A percentile compares a stretch with the other conserved stretches of the same genome.
phyloP scores from a whole-genome alignment of 2,113 vertebrate species.

The Embiotoca jacksoni region DNA sequence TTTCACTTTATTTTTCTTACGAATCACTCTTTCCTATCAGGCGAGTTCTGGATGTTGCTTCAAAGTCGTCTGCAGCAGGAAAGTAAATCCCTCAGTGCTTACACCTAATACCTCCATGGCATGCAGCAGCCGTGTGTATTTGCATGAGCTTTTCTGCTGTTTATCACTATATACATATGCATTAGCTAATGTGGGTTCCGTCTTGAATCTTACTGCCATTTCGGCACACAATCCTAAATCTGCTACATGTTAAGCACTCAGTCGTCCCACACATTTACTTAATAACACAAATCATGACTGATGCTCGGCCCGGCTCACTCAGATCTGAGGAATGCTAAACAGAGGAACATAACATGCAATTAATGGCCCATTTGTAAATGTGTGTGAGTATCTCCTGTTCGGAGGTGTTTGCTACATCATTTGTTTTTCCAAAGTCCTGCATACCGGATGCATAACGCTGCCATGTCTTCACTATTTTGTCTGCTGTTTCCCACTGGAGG shows the following conservation, averaged over 20 bases:
- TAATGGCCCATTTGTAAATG: conserved; percentile 55
- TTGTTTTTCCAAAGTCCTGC: conserved; percentile 37
- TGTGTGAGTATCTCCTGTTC: conserved; percentile 45
- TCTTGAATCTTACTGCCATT: conserved; percentile 38
- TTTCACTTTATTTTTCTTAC: conserved; percentile 34
- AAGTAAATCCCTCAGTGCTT: conserved; percentile 29
- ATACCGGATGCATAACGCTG: conserved; percentile 34
- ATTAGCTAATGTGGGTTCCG: conserved; percentile 30
- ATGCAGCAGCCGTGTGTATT: conserved; percentile 8
- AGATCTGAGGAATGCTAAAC: conserved; percentile 54
- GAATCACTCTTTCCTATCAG: conserved; percentile 10
- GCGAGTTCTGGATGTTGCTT: conserved; percentile 36
- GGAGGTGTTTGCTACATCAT: conserved; percentile 37
- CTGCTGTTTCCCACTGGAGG: conserved; percentile 52
- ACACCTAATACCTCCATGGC: conserved; percentile 20
- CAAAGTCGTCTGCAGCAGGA: conserved; percentile 10
- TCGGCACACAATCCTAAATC: conserved; percentile 45
- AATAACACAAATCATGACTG: conserved; percentile 62
- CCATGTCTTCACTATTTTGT: conserved; percentile 56
- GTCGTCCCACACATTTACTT: conserved; percentile 53
- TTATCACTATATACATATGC: conserved; percentile 25
- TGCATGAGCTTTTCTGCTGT: conserved; percentile 37
- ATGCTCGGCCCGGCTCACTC: conserved; percentile 50
- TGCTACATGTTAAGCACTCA: conserved; percentile 43
- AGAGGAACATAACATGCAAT: conserved; percentile 47